Percentiles rank a stretch among this genome's conserved stretches.
phyloP scores from a whole-genome alignment of 2,888 invertebrate species.

The Thymelicus lineola region DNA sequence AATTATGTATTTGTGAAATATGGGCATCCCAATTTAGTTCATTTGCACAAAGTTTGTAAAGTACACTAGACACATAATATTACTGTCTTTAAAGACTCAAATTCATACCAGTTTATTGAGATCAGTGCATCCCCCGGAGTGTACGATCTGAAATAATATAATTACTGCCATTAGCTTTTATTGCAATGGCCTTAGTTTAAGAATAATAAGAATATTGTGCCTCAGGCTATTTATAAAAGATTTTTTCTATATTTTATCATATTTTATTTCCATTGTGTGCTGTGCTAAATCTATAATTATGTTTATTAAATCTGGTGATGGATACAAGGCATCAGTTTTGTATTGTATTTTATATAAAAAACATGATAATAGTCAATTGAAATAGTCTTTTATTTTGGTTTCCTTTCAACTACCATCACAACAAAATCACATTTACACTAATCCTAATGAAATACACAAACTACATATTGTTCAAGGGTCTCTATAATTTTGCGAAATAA shows the following conservation, averaged over 20 bases:
- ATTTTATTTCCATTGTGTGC: neutral
- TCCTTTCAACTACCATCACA: conserved; percentile 14
- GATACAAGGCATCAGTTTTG: conserved; percentile 42
- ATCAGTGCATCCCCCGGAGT: neutral
- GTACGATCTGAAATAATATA: neutral
- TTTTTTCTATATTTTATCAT: neutral
- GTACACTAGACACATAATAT: too few relatives aligned
- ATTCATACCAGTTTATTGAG: neutral
- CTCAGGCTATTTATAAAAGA: neutral
- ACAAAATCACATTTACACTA: neutral
- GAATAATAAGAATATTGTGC: neutral
- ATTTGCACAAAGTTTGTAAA: conserved; percentile 10
- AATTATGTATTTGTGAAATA: conserved; percentile 13
- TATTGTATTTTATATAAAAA: conserved; percentile 55
- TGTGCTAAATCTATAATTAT: neutral
- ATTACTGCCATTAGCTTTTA: neutral
- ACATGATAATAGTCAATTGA: conserved; percentile 42
- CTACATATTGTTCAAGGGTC: conserved; percentile 15
- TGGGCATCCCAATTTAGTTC: neutral
- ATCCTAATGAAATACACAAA: neutral
- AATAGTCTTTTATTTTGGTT: conserved; percentile 49
- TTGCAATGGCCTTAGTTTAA: neutral
- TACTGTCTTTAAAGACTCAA: too few relatives aligned
- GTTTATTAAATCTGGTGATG: conserved; percentile 21
- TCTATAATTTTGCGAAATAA: neutral